A percentile compares a stretch with the other conserved stretches of the same genome.
Conservation (phyloP, 2,888 invertebrate genomes). For the Coleophora deauratella region DNA sequence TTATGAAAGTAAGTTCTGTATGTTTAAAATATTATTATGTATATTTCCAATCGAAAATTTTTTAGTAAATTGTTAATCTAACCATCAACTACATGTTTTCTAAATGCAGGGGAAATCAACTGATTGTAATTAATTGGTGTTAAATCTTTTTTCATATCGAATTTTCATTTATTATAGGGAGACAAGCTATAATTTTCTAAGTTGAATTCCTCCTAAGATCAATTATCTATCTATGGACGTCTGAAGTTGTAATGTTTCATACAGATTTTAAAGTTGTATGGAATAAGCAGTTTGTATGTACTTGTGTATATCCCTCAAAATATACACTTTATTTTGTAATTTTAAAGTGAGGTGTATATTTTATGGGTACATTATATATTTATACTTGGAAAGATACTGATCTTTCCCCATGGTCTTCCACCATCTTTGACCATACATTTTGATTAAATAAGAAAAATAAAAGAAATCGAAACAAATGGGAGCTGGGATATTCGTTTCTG, state of each 20-base stretch:
- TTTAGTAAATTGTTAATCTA: constrained; percentile 21
- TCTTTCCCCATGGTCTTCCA: constrained; percentile 19
- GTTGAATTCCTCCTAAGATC: constrained; percentile 46
- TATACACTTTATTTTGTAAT: constrained; percentile 14
- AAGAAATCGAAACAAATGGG: constrained; percentile 1
- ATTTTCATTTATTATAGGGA: constrained; percentile 18
- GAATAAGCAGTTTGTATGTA: background rate
- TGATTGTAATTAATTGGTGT: constrained; percentile 21
- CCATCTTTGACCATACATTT: constrained; percentile 16
- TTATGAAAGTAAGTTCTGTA: constrained; percentile 1
- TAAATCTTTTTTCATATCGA: constrained; percentile 8
- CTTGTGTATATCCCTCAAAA: background rate
- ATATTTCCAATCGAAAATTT: constrained; percentile 15
- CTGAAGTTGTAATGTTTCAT: constrained; percentile 18
- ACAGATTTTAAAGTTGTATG: constrained; percentile 18
- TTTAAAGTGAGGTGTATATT: constrained; percentile 17
- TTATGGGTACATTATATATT: constrained; percentile 5
- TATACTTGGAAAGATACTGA: constrained; percentile 14
- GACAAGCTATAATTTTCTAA: constrained; percentile 34
- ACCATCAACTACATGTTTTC: constrained; percentile 26
- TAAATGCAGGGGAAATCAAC: constrained; percentile 35
- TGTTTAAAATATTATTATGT: constrained; percentile 13
- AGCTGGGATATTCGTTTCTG: background rate
- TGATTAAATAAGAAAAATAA: no score
- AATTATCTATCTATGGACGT: constrained; percentile 25